Conservation (phyloP, 2,113 vertebrate species). For the Enhydra lutris region DNA sequence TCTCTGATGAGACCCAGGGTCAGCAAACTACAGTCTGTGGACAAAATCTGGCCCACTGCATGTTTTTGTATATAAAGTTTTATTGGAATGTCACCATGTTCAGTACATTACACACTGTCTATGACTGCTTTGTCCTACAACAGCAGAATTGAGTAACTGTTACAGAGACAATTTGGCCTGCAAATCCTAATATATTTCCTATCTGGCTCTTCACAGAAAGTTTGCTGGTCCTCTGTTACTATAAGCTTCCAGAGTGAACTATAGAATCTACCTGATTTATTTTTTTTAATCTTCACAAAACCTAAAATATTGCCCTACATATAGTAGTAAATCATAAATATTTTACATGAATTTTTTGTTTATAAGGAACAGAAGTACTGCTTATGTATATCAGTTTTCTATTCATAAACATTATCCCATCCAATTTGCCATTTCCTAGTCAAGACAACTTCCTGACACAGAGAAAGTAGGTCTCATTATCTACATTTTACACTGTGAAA, state of each 20-base stretch:
- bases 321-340: constrained; percentile 30
- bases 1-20: neutral
- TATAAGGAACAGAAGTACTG: constrained; percentile 18
- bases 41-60: neutral
- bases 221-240: neutral
- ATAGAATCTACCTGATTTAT: constrained; percentile 22
- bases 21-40: neutral
- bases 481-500: neutral
- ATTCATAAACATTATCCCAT: constrained; percentile 23
- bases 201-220: neutral
- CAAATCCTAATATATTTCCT: neutral
- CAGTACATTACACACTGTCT: neutral
- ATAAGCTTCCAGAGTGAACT: constrained; percentile 6
- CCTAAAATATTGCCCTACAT: neutral
- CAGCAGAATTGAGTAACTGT: neutral
- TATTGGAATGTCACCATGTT: neutral
- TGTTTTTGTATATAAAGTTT: constrained; percentile 17
- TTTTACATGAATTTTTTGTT: neutral
- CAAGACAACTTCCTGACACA: neutral
- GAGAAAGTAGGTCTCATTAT: constrained; percentile 5
- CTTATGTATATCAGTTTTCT: neutral
- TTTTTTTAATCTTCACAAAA: neutral
- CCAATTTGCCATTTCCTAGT: constrained; percentile 5
- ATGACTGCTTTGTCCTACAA: neutral
- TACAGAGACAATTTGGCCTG: neutral